Conservation (phyloP, 2,113 vertebrate species). For the Nesogale talazaci region DNA sequence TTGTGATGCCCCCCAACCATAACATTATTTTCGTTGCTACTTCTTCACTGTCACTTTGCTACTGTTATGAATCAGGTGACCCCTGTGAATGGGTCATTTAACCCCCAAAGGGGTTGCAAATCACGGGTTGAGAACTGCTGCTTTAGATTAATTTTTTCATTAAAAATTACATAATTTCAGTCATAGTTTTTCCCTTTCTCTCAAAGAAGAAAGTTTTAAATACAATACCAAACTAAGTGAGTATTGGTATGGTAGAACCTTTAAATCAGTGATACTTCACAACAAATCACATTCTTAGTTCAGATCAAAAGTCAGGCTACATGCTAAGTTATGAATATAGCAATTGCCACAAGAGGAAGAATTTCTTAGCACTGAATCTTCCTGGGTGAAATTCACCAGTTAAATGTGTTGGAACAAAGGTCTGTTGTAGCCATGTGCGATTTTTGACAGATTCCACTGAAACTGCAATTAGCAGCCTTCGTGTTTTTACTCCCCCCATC, state of each 20-base stretch:
- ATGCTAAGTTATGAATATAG: not conserved
- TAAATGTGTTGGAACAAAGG: not conserved
- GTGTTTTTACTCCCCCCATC: not conserved
- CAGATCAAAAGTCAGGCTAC: not conserved
- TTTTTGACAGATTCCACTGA: not conserved
- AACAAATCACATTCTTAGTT: not conserved
- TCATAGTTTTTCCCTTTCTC: not conserved
- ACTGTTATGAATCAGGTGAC: too few species aligned
- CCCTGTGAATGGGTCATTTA: too few species aligned
- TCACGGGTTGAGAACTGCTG: too few species aligned
- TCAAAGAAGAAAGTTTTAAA: not conserved
- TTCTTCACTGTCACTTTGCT: too few species aligned
- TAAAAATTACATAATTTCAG: not conserved
- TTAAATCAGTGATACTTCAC: not conserved
- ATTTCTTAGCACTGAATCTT: conserved; percentile 22
- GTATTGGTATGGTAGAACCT: not conserved
- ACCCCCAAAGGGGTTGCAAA: too few species aligned
- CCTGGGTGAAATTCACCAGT: not conserved
- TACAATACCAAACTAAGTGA: not conserved
- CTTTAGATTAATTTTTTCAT: not conserved
- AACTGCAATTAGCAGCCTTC: not conserved
- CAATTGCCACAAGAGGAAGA: not conserved
- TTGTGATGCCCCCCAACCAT: too few species aligned
- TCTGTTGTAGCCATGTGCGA: not conserved
- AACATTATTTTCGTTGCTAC: too few species aligned